phyloP scores from a whole-genome alignment of 1,140 invertebrate genomes.

The Ips nitidus region DNA sequence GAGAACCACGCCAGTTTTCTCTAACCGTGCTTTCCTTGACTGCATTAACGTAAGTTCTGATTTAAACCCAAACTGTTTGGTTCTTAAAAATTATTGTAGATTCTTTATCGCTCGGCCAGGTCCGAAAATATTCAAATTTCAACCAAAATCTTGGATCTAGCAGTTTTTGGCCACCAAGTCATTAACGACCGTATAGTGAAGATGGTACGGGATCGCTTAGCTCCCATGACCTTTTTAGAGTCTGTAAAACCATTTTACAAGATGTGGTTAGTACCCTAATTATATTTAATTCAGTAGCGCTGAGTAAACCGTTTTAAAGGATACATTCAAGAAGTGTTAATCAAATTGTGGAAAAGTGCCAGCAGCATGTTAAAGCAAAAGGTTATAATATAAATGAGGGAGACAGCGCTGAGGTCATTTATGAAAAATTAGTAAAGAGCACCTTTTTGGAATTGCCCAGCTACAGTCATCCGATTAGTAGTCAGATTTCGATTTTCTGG shows the following conservation, averaged over 20 bases:
- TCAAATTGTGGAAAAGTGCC: conserved; percentile 11
- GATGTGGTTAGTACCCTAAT: not conserved
- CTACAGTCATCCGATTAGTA: conserved; percentile 52
- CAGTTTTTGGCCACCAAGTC: conserved; percentile 61
- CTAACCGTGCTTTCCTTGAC: conserved; percentile 36
- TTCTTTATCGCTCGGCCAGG: no score
- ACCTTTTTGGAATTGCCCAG: conserved; percentile 39
- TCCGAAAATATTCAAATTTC: conserved; percentile 30
- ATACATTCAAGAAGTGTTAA: not conserved
- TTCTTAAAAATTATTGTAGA: not conserved
- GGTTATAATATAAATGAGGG: conserved; percentile 41
- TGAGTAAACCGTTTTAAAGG: not conserved
- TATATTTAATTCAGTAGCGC: no score
- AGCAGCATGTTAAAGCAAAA: conserved; percentile 18
- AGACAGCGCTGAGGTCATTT: conserved; percentile 45
- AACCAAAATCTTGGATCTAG: conserved; percentile 53
- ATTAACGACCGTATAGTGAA: conserved; percentile 56
- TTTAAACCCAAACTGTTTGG: no score
- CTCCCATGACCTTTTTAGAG: conserved; percentile 25
- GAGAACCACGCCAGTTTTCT: conserved; percentile 12
- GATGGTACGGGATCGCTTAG: conserved; percentile 53
- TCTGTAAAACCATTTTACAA: not conserved
- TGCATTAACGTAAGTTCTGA: conserved; percentile 33
- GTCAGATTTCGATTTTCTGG: conserved; percentile 54
- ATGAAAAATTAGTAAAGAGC: conserved; percentile 47